Base-by-base conservation (phyloP, 2,113 vertebrate species). In the Microtus richardsoni region DNA sequence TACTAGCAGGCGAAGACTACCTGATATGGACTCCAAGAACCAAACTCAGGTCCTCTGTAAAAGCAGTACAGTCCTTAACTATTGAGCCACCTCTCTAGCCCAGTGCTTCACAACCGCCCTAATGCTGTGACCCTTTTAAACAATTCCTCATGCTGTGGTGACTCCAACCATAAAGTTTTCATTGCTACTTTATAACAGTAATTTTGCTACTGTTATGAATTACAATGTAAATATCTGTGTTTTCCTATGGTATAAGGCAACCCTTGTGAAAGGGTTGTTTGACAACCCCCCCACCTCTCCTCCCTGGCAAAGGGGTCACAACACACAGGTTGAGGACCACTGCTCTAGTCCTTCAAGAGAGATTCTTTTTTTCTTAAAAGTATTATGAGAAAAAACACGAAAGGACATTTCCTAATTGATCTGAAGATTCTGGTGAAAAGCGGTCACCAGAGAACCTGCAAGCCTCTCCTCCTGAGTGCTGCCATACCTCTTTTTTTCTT, bases 361-460 rank as follows among this genome's bases (percentile, higher is more conserved):
- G 36, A 14, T 39, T 39, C 7, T 36, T n/a, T 60, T 39, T n/a
- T 74, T 41, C 39, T 62, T 75, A 41, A 52, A 96, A 91, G 68
- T 39, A 70, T 3, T 79, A 17, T 52, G 47, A 83, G 36, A 24
- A 71, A 88, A 60, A 68, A 79, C 19, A 33, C 70, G 83, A 82
- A 92, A 92, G 19, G 30, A 24, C 49, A 66, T 58, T 77, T 75
- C 82, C 78, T 84, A 89, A 86, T 75, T 91, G 12, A 79, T 22
- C 33, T 30, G 28, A 33, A 73, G 73, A 95, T 70, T 70, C 75
- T 66, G 88, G 75, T 93, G 79, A 68, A 87, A 92, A 80, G 73
- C 22, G 30, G 70, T 44, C 41, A 79, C 68, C 41, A 47, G 26
- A 84, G 26, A 64, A 64, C 26, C 60, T 10, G 8, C 24, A 14